phyloP scores from a whole-genome alignment of 2,888 invertebrate species.

The Amblyjoppa fuscipennis region DNA sequence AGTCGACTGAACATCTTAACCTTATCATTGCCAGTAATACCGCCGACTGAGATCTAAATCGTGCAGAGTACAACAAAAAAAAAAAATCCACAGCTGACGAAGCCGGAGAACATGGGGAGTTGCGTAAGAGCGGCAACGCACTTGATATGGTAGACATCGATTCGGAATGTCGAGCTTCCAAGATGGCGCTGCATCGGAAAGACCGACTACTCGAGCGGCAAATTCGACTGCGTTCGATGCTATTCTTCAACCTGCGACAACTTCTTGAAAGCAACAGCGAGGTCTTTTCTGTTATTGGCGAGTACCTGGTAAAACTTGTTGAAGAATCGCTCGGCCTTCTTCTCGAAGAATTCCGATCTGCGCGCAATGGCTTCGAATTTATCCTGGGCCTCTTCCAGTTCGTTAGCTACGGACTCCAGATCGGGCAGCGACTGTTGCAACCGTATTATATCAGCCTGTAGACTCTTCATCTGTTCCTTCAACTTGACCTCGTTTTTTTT shows the following conservation, averaged over 20 bases:
- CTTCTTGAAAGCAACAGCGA: slow-evolving; percentile 48
- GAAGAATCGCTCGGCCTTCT: slow-evolving; percentile 76
- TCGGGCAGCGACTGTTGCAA: slow-evolving; percentile 70
- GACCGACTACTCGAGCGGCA: neutral
- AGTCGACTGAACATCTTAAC: slow-evolving; percentile 45
- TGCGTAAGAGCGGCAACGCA: neutral
- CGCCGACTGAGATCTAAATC: neutral
- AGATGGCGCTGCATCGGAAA: slow-evolving; percentile 20
- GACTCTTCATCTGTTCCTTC: slow-evolving; percentile 73
- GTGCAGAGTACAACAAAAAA: neutral
- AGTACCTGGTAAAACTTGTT: slow-evolving; percentile 72
- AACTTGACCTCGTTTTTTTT: slow-evolving; percentile 73
- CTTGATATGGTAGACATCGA: neutral
- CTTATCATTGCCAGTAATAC: neutral
- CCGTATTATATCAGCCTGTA: slow-evolving; percentile 71
- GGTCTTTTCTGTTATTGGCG: slow-evolving; percentile 72
- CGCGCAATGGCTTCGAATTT: slow-evolving; percentile 75
- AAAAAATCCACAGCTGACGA: neutral
- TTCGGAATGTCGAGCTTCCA: neutral
- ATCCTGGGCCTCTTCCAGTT: slow-evolving; percentile 74
- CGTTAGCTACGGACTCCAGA: slow-evolving; percentile 62
- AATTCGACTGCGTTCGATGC: neutral
- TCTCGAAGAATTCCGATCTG: slow-evolving; percentile 71
- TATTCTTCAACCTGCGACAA: neutral
- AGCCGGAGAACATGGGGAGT: neutral